Evolutionary conservation across 2,113 vertebrate genomes (phyloP), one percentile per base, ranked within the genome.

Genomic region (Tylochromis polylepis): DNA sequence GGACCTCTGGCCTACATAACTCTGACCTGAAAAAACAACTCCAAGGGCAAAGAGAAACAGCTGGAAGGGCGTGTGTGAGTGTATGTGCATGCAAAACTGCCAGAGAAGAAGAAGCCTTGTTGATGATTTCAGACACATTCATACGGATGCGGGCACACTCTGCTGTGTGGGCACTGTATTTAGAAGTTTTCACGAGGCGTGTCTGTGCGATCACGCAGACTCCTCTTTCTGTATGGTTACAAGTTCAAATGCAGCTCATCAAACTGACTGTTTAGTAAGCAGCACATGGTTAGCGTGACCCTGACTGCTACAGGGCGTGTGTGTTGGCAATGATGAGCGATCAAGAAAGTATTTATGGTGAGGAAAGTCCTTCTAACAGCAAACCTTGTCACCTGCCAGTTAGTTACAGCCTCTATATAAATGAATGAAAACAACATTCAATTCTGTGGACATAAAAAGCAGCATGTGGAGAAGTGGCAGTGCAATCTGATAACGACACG

Each of bases 1-100:
- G 49, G 78, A 81, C 36, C 88, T 79, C 57, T 51, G 88, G 58
- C 83, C 88, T 38, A 58, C 79, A 67, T 83, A 78, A 79, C 62
- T 84, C 82, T 53, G 87, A 83, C 70, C 85, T 78, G 79, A 79
- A 86, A 80, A 82, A 56, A 22, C 82, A 79, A 82, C 41, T 5
- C 16, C 84, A 65, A 85, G 82, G 46, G 34, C 62, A 56, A 59
- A 65, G 3, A 3, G 8, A 43, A 70, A 58, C 70, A 88, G 85
- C 49, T 75, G 67, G 38, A 84, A 49, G 79, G 82, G 49, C n/a
- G 9, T 29, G 70, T 49, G 70, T 49, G 36, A 9, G 24, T 29
- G 70, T 0, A 11, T 34, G 36, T 16, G 75, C 38, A 27, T 24
- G 1, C 11, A 43, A 46, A 70, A 27, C 70, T 12, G 10, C 24